These are phyloP conservation scores for Platycheirus albimanus DNA, from an alignment of 2,888 invertebrate genomes.

Conservation along the genomic window DNA sequence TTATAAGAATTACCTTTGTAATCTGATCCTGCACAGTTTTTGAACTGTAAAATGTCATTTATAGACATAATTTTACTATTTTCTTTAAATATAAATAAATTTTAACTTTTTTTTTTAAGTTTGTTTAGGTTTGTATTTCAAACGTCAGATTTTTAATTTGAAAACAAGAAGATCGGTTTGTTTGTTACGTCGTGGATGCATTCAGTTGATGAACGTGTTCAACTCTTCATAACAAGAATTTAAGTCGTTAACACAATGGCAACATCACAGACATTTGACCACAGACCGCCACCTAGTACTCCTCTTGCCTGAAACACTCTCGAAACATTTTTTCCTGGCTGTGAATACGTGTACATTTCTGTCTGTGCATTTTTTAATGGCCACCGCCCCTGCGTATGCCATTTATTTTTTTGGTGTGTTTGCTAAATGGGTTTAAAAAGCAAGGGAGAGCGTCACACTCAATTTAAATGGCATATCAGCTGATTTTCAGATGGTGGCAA, in stretches of 20 bases:
- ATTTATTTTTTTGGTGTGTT: no score
- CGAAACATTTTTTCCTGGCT: no score
- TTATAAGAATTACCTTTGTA: slow-evolving; percentile 34
- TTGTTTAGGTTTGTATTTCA: background rate
- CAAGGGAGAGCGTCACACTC: no score
- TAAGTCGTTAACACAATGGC: background rate
- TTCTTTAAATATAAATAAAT: slow-evolving; percentile 2
- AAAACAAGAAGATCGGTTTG: slow-evolving; percentile 29
- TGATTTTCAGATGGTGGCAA: no score
- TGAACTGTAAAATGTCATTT: slow-evolving; percentile 21
- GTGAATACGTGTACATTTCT: no score
- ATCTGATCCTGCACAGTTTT: slow-evolving; percentile 58
- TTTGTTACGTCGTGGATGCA: slow-evolving; percentile 24
- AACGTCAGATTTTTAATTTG: slow-evolving; percentile 53
- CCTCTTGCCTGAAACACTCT: no score
- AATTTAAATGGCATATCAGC: no score
- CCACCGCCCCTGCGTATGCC: no score
- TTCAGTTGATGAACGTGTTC: slow-evolving; percentile 20
- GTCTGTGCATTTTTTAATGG: no score
- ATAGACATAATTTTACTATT: slow-evolving; percentile 35
- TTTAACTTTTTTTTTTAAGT: slow-evolving; percentile 6
- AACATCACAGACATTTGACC: no score
- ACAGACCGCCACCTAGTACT: no score
- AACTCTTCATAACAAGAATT: background rate
- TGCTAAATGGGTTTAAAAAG: no score